Evolutionary conservation across 1,140 invertebrate species (phyloP).

Genomic region (Pogonus chalceus): DNA sequence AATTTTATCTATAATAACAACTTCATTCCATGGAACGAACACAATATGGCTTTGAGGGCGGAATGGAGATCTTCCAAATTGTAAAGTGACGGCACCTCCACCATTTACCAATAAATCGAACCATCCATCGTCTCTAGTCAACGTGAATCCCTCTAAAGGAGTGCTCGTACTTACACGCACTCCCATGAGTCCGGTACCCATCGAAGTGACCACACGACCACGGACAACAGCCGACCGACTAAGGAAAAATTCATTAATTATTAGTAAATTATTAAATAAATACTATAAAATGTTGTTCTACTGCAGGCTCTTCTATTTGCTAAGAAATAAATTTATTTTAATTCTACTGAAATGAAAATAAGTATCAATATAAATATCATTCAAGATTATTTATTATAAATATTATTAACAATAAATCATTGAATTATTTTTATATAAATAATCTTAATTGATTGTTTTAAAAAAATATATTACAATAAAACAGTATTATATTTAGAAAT

Average conservation of each 20-base stretch:
- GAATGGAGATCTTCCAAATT: constrained; percentile 89
- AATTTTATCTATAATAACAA: constrained; percentile 82
- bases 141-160: constrained; percentile 83
- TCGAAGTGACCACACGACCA: constrained; percentile 80
- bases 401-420: background rate
- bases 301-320: background rate
- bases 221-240: constrained; percentile 94
- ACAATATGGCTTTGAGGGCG: constrained; percentile 82
- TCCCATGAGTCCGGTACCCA: constrained; percentile 86
- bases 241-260: constrained; percentile 26
- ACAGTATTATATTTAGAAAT: background rate
- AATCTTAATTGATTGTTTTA: too few relatives aligned
- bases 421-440: too few relatives aligned
- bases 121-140: constrained; percentile 85
- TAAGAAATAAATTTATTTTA: background rate
- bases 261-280: background rate
- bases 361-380: background rate
- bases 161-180: constrained; percentile 87
- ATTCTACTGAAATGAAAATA: background rate
- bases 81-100: constrained; percentile 86
- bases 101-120: constrained; percentile 97
- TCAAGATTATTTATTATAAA: too few relatives aligned
- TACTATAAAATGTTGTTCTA: background rate
- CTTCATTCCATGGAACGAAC: constrained; percentile 94
- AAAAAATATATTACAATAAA: background rate